Conservation (phyloP, 2,888 invertebrate genomes). For the Panopea generosa region DNA sequence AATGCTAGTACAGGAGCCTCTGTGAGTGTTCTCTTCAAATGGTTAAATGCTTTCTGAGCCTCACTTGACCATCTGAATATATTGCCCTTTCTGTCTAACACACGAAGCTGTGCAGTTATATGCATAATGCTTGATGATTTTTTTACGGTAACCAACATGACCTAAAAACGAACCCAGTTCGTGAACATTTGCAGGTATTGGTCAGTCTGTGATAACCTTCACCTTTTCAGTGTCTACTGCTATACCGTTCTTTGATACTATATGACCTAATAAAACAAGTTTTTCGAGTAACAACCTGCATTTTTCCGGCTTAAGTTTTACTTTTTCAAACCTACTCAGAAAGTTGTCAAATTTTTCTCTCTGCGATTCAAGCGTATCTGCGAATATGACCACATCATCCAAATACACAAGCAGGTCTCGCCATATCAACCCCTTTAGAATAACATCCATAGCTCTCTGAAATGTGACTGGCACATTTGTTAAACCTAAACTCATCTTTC, state of each 20-base stretch:
- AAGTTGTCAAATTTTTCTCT: neutral
- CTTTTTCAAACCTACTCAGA: conserved; percentile 5
- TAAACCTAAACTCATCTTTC: conserved; percentile 19
- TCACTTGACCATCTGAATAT: neutral
- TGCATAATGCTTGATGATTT: conserved; percentile 5
- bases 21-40: conserved; percentile 3
- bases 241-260: conserved; percentile 14
- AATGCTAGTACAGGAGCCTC: conserved; percentile 8
- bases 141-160: conserved; percentile 8
- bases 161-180: conserved; percentile 27
- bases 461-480: conserved; percentile 17
- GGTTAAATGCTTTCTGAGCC: neutral
- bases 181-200: neutral
- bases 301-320: conserved; percentile 30
- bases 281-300: conserved; percentile 15
- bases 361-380: conserved; percentile 13
- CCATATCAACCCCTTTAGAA: conserved; percentile 17
- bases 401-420: conserved; percentile 10
- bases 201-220: conserved; percentile 17
- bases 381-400: conserved; percentile 30
- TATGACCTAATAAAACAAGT: conserved; percentile 15
- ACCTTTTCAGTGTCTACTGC: conserved; percentile 11
- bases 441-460: conserved; percentile 26
- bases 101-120: neutral
- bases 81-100: neutral